Conservation (phyloP, 2,888 invertebrate genomes). For the Lamellibrachia satsuma region DNA sequence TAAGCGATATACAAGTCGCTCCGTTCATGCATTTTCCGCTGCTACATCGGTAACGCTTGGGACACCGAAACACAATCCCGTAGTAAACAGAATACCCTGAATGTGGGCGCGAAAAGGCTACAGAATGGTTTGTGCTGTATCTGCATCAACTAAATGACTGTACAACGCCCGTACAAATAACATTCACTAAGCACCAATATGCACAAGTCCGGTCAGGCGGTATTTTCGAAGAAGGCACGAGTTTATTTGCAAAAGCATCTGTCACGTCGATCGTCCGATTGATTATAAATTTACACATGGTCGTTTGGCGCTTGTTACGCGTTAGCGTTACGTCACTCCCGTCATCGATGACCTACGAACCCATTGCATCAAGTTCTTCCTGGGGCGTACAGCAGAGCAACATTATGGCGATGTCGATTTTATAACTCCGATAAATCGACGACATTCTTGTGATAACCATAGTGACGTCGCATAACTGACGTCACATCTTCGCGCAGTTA, state of each 20-base stretch:
- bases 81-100: not conserved
- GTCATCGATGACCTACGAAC: not conserved
- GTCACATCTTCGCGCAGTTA: too few species aligned
- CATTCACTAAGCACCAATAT: not conserved
- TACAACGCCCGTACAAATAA: not conserved
- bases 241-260: not conserved
- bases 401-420: not conserved
- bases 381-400: not conserved
- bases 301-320: not conserved
- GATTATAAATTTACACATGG: not conserved
- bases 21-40: not conserved
- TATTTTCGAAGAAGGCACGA: not conserved
- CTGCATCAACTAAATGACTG: not conserved
- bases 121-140: not conserved
- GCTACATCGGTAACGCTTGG: not conserved
- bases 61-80: not conserved
- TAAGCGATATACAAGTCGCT: not conserved
- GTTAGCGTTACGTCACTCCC: not conserved
- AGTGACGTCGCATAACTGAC: too few species aligned
- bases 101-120: not conserved
- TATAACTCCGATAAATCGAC: too few species aligned
- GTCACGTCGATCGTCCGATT: not conserved
- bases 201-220: too few species aligned
- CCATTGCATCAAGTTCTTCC: not conserved
- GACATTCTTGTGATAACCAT: too few species aligned